phyloP scores from a whole-genome alignment of 2,888 invertebrate genomes.

The Linyphia triangularis region DNA sequence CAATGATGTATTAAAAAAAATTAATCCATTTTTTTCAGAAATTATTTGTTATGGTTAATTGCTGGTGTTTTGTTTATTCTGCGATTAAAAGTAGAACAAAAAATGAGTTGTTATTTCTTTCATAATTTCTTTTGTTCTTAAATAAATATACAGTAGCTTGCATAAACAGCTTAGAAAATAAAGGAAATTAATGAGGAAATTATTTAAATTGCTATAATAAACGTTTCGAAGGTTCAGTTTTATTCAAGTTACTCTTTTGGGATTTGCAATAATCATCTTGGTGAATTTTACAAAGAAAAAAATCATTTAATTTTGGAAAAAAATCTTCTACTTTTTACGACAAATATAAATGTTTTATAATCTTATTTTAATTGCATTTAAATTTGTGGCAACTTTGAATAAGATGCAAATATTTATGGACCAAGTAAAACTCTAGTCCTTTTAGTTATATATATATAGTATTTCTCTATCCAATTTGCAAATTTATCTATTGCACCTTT shows the following conservation, averaged over 20 bases:
- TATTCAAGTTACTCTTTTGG: background rate
- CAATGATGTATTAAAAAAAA: slow-evolving; percentile 41
- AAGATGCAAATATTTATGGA: too few relatives aligned
- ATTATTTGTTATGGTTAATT: slow-evolving; percentile 37
- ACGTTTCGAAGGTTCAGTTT: slow-evolving; percentile 5
- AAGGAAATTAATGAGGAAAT: slow-evolving; percentile 54
- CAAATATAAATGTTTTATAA: too few relatives aligned
- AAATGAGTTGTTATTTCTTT: background rate
- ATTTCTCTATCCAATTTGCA: too few relatives aligned
- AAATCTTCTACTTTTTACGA: background rate
- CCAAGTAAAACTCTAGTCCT: too few relatives aligned
- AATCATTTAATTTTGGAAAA: too few relatives aligned
- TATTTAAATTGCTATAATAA: slow-evolving; percentile 47
- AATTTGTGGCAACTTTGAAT: too few relatives aligned
- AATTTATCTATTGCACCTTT: too few relatives aligned
- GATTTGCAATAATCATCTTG: slow-evolving; percentile 23
- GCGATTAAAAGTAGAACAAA: slow-evolving; percentile 14
- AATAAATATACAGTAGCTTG: slow-evolving; percentile 22
- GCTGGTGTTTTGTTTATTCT: slow-evolving; percentile 42
- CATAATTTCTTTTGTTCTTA: slow-evolving; percentile 29
- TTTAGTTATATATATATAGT: too few relatives aligned
- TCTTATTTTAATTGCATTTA: too few relatives aligned
- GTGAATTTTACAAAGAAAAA: slow-evolving; percentile 7
- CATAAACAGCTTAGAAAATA: slow-evolving; percentile 39
- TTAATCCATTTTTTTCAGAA: slow-evolving; percentile 1